Percentiles rank a stretch among this genome's conserved stretches.
These are phyloP conservation scores for Drosophila kanapiae DNA, from an alignment of 1,140 invertebrate genomes.

Conservation along the genomic window DNA sequence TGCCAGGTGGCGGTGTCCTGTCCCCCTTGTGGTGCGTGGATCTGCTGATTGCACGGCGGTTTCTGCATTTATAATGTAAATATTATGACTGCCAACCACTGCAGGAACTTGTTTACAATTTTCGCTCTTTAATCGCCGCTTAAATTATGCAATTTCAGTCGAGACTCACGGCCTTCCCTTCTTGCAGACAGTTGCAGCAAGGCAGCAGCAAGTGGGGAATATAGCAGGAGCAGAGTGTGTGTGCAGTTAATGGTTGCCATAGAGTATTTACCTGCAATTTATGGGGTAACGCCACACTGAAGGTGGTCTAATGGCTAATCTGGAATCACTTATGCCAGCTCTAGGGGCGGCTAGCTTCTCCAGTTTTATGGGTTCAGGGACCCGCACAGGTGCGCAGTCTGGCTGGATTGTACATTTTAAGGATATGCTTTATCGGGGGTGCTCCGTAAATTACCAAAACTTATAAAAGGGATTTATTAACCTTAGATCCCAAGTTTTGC, in stretches of 20 bases:
- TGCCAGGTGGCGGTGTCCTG: neutral
- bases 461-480: too few species aligned
- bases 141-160: conserved; percentile 72
- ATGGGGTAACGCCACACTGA: conserved; percentile 18
- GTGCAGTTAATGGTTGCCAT: conserved; percentile 43
- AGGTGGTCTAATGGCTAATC: conserved; percentile 24
- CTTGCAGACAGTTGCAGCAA: conserved; percentile 13
- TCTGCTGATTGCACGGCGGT: conserved; percentile 46
- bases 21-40: conserved; percentile 11
- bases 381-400: conserved; percentile 12
- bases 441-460: too few species aligned
- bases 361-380: conserved; percentile 18
- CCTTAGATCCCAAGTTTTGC: too few species aligned
- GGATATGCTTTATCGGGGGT: too few species aligned
- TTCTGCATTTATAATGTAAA: conserved; percentile 64
- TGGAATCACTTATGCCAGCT: conserved; percentile 11
- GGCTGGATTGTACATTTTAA: neutral
- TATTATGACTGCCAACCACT: conserved; percentile 60
- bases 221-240: conserved; percentile 1
- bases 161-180: neutral
- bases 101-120: conserved; percentile 77
- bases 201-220: neutral
- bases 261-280: conserved; percentile 52
- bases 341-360: neutral
- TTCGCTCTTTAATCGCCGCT: conserved; percentile 41